Evolutionary conservation across 2,797 vertebrate species (phyloP).

Genomic region (Cuniculus paca): DNA sequence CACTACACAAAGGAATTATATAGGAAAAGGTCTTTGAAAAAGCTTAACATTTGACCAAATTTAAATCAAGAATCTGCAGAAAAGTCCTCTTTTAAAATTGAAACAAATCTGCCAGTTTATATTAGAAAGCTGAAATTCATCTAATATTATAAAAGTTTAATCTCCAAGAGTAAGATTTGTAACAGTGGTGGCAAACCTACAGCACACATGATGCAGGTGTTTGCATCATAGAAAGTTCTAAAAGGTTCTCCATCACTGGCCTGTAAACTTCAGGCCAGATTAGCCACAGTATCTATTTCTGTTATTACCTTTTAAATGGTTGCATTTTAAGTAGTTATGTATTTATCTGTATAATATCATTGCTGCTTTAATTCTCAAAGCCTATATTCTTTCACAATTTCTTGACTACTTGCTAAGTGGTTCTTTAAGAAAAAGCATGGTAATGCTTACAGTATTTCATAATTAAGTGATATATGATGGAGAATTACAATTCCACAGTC

Average conservation of each 20-base stretch:
- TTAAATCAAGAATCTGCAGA: background rate
- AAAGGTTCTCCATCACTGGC: background rate
- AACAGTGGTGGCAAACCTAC: background rate
- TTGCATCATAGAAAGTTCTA: background rate
- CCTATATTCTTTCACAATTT: background rate
- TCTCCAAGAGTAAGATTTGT: background rate
- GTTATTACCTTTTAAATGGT: conserved; percentile 37
- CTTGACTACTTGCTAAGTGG: background rate
- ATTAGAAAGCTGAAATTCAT: background rate
- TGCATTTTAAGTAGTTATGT: conserved; percentile 43
- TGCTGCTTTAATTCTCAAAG: background rate
- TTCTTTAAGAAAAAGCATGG: background rate
- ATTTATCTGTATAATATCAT: background rate
- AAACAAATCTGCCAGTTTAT: conserved; percentile 21
- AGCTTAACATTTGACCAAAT: background rate
- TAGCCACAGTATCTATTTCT: background rate
- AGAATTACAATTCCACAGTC: background rate
- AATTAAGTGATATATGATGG: background rate
- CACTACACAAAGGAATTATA: background rate
- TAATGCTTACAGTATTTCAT: background rate
- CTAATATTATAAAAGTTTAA: background rate
- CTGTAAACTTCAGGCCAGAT: background rate
- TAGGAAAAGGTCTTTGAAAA: background rate
- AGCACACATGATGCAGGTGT: background rate
- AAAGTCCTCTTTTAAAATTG: background rate